Conservation (phyloP, 2,113 vertebrate species). For the Tympanuchus pallidicinctus region DNA sequence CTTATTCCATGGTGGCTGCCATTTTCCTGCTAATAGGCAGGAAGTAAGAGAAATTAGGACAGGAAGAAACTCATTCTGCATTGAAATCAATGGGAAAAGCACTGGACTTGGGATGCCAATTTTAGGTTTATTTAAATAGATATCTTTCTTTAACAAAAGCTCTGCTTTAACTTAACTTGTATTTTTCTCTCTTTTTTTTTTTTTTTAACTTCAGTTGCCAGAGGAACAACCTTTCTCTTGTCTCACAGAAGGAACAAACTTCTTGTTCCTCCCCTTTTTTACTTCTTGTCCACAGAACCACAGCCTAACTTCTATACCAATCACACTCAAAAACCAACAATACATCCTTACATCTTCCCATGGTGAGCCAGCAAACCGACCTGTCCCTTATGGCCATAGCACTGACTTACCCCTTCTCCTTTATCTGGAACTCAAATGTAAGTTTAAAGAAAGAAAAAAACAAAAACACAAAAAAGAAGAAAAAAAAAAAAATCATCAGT, state of each 20-base stretch:
- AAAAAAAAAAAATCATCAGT: not conserved
- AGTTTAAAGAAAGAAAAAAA: not conserved
- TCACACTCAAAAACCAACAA: not conserved
- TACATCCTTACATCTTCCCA: not conserved
- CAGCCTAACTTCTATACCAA: not conserved
- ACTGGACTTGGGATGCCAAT: slow-evolving; percentile 55
- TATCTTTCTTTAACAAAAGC: not conserved
- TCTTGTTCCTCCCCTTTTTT: not conserved
- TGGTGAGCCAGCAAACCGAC: not conserved
- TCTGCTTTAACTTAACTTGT: slow-evolving; percentile 4
- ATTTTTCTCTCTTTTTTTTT: not conserved
- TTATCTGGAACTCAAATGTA: not conserved
- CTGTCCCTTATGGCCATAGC: not conserved
- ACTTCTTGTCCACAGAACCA: not conserved
- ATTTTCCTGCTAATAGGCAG: slow-evolving; percentile 80
- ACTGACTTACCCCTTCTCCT: not conserved
- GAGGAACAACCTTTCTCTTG: not conserved
- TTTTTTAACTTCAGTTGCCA: not conserved
- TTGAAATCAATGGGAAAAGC: slow-evolving; percentile 73
- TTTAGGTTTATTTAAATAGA: slow-evolving; percentile 31
- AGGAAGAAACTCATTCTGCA: slow-evolving; percentile 74
- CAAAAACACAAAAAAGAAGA: too few species aligned
- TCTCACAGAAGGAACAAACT: not conserved
- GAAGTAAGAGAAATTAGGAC: slow-evolving; percentile 79
- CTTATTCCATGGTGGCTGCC: slow-evolving; percentile 76